Evolutionary conservation across 2,797 vertebrate species (phyloP), one percentile per base, ranked within the genome.

Genomic region (Apogon hyalosoma): DNA sequence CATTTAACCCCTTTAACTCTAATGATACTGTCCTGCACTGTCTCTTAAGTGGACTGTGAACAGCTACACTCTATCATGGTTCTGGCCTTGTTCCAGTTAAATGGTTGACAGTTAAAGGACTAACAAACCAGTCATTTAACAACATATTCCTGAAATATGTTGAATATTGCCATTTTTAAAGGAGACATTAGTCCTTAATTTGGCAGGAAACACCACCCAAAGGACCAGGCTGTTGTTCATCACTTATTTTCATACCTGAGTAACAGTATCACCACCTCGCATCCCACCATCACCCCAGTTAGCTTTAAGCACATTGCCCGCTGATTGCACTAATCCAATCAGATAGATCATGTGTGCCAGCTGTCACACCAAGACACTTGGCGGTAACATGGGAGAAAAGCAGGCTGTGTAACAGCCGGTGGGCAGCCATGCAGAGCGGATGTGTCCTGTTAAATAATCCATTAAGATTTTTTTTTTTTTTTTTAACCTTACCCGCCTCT

Each of bases 391-490:
- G 2, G 68, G 63, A 72, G 87, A 62, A 14, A 67, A 82, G 67
- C 85, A 77, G 83, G 80, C 79, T 60, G 82, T 41, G 69, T 10
- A 84, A 77, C 87, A 91, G 87, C 78, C 83, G 83, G 79, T 39
- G 78, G 85, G 82, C 87, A 87, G 85, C 83, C 87, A 78, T 72
- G 83, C 88, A 82, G 77, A 88, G 84, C 60, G 79, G 87, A 88
- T 87, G 82, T 84, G 84, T 90, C 87, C 88, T 92, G 77, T 89
- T 92, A 87, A 93, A 90, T 90, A 92, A 91, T 91, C 87, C 79
- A 91, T 90, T 87, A 85, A 83, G 79, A 75, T 47, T n/a, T 7
- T 2, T 7, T 21, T 58, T 52, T 12, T 53, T 16, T 28, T 58
- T 52, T 13, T 53, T 16, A 19, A 75, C 79, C 68, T 70, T 65